phyloP scores from a whole-genome alignment of 2,888 invertebrate species.

The Agonopterix heracliana region DNA sequence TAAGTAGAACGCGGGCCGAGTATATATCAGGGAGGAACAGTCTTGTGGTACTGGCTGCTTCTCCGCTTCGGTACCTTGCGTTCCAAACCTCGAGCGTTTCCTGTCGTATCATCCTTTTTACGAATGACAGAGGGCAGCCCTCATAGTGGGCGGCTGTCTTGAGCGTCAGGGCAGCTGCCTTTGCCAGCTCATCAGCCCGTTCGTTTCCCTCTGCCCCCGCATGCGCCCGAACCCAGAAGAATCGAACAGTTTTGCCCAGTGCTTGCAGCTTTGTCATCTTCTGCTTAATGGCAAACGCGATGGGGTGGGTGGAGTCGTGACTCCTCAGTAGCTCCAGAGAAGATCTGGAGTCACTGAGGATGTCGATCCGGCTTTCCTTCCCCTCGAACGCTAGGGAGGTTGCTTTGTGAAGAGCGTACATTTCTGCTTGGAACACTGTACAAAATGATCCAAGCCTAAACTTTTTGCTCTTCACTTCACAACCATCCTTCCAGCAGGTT shows the following conservation, averaged over 20 bases:
- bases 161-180: conserved; percentile 3
- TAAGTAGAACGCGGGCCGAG: too few relatives aligned
- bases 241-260: background rate
- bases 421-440: background rate
- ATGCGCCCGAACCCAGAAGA: conserved; percentile 15
- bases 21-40: too few relatives aligned
- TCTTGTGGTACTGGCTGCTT: too few relatives aligned
- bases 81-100: background rate
- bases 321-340: background rate
- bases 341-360: background rate
- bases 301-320: background rate
- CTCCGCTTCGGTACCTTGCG: conserved; percentile 4
- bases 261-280: background rate
- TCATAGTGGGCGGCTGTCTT: background rate
- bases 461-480: background rate
- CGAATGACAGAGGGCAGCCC: conserved; percentile 7
- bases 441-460: background rate
- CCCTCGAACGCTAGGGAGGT: background rate
- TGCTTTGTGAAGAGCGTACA: background rate
- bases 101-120: background rate
- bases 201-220: conserved; percentile 1
- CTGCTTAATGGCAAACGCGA: background rate
- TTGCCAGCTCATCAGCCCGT: conserved; percentile 7
- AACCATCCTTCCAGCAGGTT: background rate
- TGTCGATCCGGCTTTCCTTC: background rate